Evolutionary conservation across 2,888 invertebrate species (phyloP), one percentile per base, ranked within the genome.

Genomic region (Mesoligia furuncula): DNA sequence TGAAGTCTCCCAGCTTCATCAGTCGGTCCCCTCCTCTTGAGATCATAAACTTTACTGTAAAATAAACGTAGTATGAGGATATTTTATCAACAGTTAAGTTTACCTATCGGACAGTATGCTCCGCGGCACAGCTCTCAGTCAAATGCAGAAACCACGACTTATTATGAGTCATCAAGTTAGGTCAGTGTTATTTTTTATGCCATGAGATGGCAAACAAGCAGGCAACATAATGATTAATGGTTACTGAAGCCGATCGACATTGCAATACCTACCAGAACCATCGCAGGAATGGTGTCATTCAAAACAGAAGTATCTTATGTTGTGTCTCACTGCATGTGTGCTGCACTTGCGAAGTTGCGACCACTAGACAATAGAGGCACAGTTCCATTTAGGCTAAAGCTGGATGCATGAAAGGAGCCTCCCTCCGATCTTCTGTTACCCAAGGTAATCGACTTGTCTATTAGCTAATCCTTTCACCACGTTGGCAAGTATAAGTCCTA

Each of bases 1-100:
- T 96, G 87, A 96, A 96, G 82, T 96, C 96, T 8, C 95, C 96
- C 0, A 96, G 93, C 78, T 95, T 96, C 91, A 97, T 92, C 69
- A 97, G 89, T 67, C 93, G 92, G 86, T 95, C 95, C 27, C 96
- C 96, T 65, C 93, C 92, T 51, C 93, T 93, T 75, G 96, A 96
- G 78, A 93, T 92, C 96, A 97, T 96, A 90, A 96, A 95, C 84
- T 92, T 93, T 24, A 94, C 96, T 97, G 94, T 72, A 96, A 95
- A 65, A 77, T 73, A 89, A 87, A 87, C 24, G 48, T 15, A 66
- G 75, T 81, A 86, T 86, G 84, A 88, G 85, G 81, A 71, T 69
- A 74, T 78, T 85, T 87, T 79, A 74, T 75, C 61, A 45, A 39
- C 27, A 27, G 42, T 74, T 27, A n/a, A 27, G 20, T 27, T 31